Evolutionary conservation across 2,113 vertebrate genomes (phyloP).

Genomic region (Pogona vitticeps): DNA sequence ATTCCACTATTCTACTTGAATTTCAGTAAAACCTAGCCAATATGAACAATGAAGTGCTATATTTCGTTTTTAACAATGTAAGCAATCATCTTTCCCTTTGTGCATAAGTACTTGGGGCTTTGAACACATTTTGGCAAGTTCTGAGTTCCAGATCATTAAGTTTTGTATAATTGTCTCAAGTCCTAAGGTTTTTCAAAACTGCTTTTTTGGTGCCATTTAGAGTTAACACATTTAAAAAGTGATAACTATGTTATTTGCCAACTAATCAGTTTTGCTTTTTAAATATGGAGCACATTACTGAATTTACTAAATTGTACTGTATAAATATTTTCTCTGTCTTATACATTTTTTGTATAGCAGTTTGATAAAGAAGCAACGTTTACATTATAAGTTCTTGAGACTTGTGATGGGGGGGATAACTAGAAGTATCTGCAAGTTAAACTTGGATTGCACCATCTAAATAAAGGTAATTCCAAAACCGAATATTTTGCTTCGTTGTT

Average conservation of each 20-base stretch:
- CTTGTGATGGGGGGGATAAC: constrained; percentile 64
- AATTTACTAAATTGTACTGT: constrained; percentile 66
- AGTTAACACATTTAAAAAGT: constrained; percentile 29
- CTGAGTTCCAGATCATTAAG: not conserved
- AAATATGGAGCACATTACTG: constrained; percentile 51
- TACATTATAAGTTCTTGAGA: constrained; percentile 55
- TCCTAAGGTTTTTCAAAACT: constrained; percentile 8
- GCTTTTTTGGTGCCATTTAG: constrained; percentile 62
- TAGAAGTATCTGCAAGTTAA: constrained; percentile 50
- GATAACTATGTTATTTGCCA: constrained; percentile 60
- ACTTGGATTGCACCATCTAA: constrained; percentile 64
- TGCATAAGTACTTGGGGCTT: not conserved
- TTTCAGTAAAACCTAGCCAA: not conserved
- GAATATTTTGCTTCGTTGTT: not conserved
- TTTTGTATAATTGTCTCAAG: not conserved
- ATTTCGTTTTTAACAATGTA: not conserved
- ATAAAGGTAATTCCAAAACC: constrained; percentile 74
- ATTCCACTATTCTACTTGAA: not conserved
- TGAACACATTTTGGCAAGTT: not conserved
- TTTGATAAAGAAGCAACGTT: constrained; percentile 63
- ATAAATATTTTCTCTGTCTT: constrained; percentile 69
- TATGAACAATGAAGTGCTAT: not conserved
- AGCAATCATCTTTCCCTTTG: not conserved
- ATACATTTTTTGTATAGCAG: constrained; percentile 64
- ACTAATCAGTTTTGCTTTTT: constrained; percentile 65